phyloP scores from a whole-genome alignment of 2,113 vertebrate genomes.

The Callipepla californica region DNA sequence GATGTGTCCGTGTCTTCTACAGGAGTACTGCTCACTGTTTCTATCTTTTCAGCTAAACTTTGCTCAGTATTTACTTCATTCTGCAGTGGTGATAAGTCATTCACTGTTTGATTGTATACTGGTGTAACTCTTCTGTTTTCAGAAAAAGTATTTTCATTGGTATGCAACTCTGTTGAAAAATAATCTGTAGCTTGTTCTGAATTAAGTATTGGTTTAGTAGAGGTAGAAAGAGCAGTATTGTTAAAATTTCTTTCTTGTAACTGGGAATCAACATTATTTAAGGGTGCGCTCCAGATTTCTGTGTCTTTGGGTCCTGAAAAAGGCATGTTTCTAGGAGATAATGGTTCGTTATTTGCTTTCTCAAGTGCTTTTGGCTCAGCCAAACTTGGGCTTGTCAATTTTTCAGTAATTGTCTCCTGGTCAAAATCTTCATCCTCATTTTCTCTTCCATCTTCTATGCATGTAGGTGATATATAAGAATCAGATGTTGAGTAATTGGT shows the following conservation, averaged over 20 bases:
- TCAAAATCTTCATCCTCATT: conserved; percentile 48
- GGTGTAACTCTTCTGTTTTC: conserved; percentile 54
- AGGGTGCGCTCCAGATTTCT: conserved; percentile 36
- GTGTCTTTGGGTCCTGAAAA: conserved; percentile 17
- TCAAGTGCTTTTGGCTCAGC: not conserved
- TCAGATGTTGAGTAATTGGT: conserved; percentile 85
- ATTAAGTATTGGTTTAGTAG: not conserved
- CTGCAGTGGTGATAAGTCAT: conserved; percentile 57
- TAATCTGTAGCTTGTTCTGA: not conserved
- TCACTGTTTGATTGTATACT: conserved; percentile 40
- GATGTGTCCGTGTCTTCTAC: conserved; percentile 60
- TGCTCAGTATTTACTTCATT: conserved; percentile 12
- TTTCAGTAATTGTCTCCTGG: conserved; percentile 6
- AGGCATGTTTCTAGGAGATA: not conserved
- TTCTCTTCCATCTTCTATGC: conserved; percentile 75
- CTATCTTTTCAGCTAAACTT: not conserved
- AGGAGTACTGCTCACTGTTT: conserved; percentile 28
- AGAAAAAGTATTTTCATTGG: conserved; percentile 50
- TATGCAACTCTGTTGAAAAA: not conserved
- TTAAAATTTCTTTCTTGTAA: conserved; percentile 23
- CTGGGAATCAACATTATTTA: conserved; percentile 8
- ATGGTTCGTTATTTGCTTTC: not conserved
- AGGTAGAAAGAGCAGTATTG: not conserved
- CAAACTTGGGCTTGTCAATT: not conserved
- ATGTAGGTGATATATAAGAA: conserved; percentile 80